Evolutionary conservation across 2,113 vertebrate species (phyloP).

Genomic region (Cyprinus carpio): DNA sequence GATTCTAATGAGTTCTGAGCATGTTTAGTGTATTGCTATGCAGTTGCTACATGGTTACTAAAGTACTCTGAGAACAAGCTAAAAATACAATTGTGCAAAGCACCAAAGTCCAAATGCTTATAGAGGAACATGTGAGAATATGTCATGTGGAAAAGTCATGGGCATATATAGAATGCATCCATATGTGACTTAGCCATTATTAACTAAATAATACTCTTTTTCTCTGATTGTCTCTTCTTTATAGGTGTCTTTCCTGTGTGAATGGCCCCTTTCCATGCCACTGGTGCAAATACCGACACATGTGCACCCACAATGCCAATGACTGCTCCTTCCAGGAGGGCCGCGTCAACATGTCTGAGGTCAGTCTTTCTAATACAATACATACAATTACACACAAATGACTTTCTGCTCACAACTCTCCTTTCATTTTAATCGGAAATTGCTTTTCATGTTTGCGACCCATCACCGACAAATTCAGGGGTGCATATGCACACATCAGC

Average conservation of each 20-base stretch:
- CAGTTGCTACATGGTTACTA: not conserved
- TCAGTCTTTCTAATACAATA: conserved; percentile 61
- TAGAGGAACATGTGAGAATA: not conserved
- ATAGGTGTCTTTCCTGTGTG: conserved; percentile 94
- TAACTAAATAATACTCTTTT: not conserved
- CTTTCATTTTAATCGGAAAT: conserved; percentile 16
- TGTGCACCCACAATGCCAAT: conserved; percentile 90
- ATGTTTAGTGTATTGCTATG: not conserved
- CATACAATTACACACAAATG: not conserved
- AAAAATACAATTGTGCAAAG: too few relatives aligned
- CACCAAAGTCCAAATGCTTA: too few relatives aligned
- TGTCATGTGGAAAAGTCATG: not conserved
- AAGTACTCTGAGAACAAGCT: not conserved
- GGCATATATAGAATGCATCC: not conserved
- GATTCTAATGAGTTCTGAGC: too few relatives aligned
- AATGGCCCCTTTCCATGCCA: conserved; percentile 92
- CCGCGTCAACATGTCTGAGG: conserved; percentile 89
- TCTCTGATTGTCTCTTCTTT: not conserved
- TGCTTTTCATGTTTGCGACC: conserved; percentile 9
- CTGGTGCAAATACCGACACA: conserved; percentile 97
- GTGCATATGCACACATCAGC: not conserved
- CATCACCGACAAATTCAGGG: not conserved
- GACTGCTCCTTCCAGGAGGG: conserved; percentile 96
- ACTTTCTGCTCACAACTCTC: not conserved
- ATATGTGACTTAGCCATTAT: too few relatives aligned